These are phyloP conservation scores for Trachelus stipa DNA, from an alignment of 2,888 invertebrate genomes.

Conservation along the genomic window DNA sequence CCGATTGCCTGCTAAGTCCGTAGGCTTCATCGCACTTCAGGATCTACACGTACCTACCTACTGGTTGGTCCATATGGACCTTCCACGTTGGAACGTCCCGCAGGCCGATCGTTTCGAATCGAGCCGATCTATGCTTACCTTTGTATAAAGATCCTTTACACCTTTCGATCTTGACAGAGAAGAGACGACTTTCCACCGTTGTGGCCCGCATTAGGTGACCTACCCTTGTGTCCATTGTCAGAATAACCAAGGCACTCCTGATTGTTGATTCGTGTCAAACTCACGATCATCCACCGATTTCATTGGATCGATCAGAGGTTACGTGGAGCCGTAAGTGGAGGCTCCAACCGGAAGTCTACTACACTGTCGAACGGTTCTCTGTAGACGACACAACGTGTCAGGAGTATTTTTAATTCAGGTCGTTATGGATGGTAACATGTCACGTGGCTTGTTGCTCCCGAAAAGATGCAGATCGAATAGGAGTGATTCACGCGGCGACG, in stretches of 20 bases:
- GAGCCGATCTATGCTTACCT: neutral
- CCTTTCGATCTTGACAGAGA: neutral
- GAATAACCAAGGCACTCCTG: neutral
- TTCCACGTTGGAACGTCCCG: neutral
- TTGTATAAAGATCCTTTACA: neutral
- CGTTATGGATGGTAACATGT: neutral
- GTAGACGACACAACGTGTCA: neutral
- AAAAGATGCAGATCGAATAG: neutral
- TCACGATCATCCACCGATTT: neutral
- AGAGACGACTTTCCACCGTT: neutral
- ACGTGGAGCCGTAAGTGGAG: neutral
- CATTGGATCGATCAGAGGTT: neutral
- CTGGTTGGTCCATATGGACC: neutral
- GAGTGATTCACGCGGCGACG: neutral
- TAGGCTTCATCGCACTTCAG: neutral
- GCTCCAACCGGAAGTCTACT: neutral
- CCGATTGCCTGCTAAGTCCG: neutral
- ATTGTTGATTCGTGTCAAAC: neutral
- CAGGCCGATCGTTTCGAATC: neutral
- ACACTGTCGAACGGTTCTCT: neutral
- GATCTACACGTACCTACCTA: neutral
- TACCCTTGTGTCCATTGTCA: neutral
- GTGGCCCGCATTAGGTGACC: neutral
- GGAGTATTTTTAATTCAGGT: neutral
- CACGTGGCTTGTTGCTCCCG: neutral